Evolutionary conservation across 2,113 vertebrate species (phyloP), one percentile per base, ranked within the genome.

Genomic region (Oxyura jamaicensis): DNA sequence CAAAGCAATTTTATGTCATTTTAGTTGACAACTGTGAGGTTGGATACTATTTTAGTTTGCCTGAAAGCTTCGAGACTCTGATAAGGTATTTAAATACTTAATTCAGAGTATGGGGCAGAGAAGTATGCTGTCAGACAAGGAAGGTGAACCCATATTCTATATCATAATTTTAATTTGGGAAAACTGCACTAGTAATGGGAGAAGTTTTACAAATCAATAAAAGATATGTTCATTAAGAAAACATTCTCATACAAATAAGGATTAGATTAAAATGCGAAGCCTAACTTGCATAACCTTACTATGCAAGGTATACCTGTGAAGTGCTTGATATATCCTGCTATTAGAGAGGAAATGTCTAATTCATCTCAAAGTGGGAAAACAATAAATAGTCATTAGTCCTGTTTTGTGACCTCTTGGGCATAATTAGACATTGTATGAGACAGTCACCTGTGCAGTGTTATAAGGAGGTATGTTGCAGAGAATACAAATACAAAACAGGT

Each of bases 401-500:
- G 80, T 65, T 86, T 92, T 85, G 56, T 83, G 92, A 84, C 88
- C 81, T 89, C 83, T 91, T 28, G 41, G 93, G 77, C 36, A n/a
- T 82, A 92, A 85, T 89, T 87, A 93, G 83, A 20, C 29, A 11
- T n/a, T 89, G 56, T 35, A 63, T 68, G 83, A 66, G 65, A 63
- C 23, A 55, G 66, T 91, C 83, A 85, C 83, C 77, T 85, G 86
- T 35, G 44, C 44, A 21, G 69, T 14, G 53, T 21, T 91, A 33
- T 2, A 69, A 76, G 80, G 25, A 80, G 36, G 46, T 79, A 55
- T 15, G 35, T 42, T 82, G 77, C 58, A 46, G 63, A 42, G 65
- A 84, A 87, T 79, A 42, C n/a, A 83, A 91, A 95, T 29, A 66
- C 28, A 77, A 44, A 87, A 25, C 14, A 5, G 90, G 35, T 65